Evolutionary conservation across 2,888 invertebrate genomes (phyloP).

Genomic region (Pasiphila rectangulata): DNA sequence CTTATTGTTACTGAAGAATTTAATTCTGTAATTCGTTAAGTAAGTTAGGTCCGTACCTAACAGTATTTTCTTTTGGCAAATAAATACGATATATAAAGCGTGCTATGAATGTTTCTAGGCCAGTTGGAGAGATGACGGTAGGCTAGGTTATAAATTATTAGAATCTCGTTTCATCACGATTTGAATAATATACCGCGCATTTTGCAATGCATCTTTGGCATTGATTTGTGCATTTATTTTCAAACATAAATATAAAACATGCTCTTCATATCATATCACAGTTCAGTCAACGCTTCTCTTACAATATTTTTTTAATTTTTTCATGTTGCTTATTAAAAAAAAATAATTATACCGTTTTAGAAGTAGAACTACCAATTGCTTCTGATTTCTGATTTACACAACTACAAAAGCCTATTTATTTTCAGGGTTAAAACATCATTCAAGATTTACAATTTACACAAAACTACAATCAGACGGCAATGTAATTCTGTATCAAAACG

Average conservation of each 20-base stretch:
- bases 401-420: constrained; percentile 10
- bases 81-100: too few relatives aligned
- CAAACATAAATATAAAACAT: constrained; percentile 56
- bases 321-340: constrained; percentile 59
- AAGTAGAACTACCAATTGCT: constrained; percentile 40
- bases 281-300: constrained; percentile 67
- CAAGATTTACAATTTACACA: neutral
- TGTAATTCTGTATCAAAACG: constrained; percentile 50
- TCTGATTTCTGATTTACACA: constrained; percentile 7
- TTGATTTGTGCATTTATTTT: constrained; percentile 72
- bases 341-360: constrained; percentile 49
- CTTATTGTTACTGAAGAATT: too few relatives aligned
- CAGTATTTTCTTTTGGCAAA: too few relatives aligned
- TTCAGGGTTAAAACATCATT: neutral
- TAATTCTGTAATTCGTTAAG: too few relatives aligned
- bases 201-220: constrained; percentile 78
- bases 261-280: constrained; percentile 70
- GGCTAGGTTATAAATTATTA: too few relatives aligned
- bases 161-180: neutral
- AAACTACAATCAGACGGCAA: constrained; percentile 15
- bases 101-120: too few relatives aligned
- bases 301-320: constrained; percentile 59
- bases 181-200: constrained; percentile 35
- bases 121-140: too few relatives aligned
- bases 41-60: too few relatives aligned